A percentile compares a stretch with the other conserved stretches of the same genome.
These are phyloP conservation scores for Ammodytes dubius DNA, from an alignment of 2,113 vertebrate genomes.

Conservation along the genomic window DNA sequence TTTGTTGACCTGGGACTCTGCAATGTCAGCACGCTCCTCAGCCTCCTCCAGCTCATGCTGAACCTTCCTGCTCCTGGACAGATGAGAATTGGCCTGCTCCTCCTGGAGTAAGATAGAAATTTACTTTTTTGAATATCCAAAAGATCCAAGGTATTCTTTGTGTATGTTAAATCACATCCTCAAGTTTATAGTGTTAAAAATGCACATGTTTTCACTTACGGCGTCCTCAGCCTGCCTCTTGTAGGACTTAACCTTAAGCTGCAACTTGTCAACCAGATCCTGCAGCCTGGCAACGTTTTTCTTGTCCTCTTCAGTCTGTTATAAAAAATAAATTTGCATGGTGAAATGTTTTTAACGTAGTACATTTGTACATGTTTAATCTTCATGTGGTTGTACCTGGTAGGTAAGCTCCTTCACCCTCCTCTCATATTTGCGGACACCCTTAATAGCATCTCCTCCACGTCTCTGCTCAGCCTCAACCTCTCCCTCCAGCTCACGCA, in stretches of 20 bases:
- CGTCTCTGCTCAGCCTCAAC: constrained; percentile 75
- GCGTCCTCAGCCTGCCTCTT: constrained; percentile 94
- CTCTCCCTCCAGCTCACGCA: constrained; percentile 72
- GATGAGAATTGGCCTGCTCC: constrained; percentile 74
- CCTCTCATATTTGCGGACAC: constrained; percentile 80
- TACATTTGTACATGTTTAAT: neutral
- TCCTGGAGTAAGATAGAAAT: constrained; percentile 69
- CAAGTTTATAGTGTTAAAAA: neutral
- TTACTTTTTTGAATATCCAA: neutral
- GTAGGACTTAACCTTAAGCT: constrained; percentile 93
- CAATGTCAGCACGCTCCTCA: constrained; percentile 88
- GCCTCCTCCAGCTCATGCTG: constrained; percentile 90
- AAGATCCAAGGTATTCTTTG: no score
- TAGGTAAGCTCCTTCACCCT: constrained; percentile 80
- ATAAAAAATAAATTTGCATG: neutral
- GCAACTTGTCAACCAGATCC: constrained; percentile 86
- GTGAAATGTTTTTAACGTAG: neutral
- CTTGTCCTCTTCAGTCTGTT: constrained; percentile 77
- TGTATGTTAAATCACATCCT: neutral
- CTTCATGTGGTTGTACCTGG: constrained; percentile 51
- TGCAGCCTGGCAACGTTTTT: constrained; percentile 75
- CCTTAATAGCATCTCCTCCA: constrained; percentile 74
- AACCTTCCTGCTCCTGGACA: constrained; percentile 84
- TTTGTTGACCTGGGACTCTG: constrained; percentile 89
- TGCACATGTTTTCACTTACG: constrained; percentile 52